Conservation (phyloP, 2,797 vertebrate genomes). For the Carduelis carduelis region DNA sequence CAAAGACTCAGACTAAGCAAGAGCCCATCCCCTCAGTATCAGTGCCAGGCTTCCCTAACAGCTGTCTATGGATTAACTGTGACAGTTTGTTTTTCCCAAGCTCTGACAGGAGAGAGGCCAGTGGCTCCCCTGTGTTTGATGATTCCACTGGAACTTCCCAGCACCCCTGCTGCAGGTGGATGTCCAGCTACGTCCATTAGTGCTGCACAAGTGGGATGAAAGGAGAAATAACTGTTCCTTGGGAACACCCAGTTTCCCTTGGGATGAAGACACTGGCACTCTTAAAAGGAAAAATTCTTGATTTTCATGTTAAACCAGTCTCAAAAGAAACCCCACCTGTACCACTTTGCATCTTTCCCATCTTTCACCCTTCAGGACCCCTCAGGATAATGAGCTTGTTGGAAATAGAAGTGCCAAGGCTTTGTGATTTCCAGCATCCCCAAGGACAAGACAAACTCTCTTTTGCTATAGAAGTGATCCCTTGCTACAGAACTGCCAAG, state of each 20-base stretch:
- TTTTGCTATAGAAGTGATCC: background rate
- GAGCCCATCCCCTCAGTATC: background rate
- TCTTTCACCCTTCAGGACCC: background rate
- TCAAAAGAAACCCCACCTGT: background rate
- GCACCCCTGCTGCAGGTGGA: fast-evolving
- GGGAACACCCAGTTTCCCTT: background rate
- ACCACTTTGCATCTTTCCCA: background rate
- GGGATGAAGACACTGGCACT: background rate
- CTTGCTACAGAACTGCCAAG: background rate
- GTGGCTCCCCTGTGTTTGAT: background rate
- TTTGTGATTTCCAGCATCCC: background rate
- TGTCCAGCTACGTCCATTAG: background rate
- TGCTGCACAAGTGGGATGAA: background rate
- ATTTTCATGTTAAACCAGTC: background rate
- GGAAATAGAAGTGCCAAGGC: background rate
- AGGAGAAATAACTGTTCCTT: background rate
- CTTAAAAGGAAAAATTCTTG: background rate
- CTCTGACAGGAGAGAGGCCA: background rate
- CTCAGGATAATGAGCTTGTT: background rate
- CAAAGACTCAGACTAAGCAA: background rate
- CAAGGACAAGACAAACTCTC: background rate
- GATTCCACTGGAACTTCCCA: background rate
- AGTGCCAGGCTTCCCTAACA: background rate
- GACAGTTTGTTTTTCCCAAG: background rate
- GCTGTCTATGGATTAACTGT: background rate